Base-by-base conservation (phyloP, 2,888 invertebrate genomes). In the Laothoe populi region DNA sequence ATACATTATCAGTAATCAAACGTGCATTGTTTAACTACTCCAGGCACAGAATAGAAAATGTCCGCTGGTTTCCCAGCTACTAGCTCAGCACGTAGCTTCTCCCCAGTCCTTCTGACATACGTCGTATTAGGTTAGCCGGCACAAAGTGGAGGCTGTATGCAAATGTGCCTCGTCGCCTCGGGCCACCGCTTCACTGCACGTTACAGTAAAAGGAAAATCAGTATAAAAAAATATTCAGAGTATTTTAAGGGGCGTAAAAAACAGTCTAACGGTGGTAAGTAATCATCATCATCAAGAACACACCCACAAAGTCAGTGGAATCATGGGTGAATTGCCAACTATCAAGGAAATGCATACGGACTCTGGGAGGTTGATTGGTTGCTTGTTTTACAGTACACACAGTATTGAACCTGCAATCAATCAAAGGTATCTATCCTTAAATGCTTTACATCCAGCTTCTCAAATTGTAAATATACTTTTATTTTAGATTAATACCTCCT, bases 91-190 rank as follows among this genome's bases (percentile, higher is more conserved):
- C 64, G 69, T 67, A 64, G 48, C 45, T 31, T 26, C n/a, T n/a
- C n/a, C n/a, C 26, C 64, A 60, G 63, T 53, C 63, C 57, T 46
- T 59, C 67, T 66, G 69, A 64, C 71, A 69, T 64, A 61, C 68
- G 68, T 65, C 68, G 63, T 70, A 68, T 72, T 72, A 66, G 66
- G 69, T 72, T 69, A 72, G 66, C 66, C 62, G 53, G 57, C 57
- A 45, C 59, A 59, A 59, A 65, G 66, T 64, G 66, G 68, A 67
- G 66, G 65, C 63, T 64, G 62, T 59, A 71, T 72, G 72, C 69
- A 70, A 70, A 72, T 70, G 65, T 58, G 58, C 40, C 45, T 38
- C 57, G 58, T 35, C 38, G 69, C 69, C 65, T 64, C 67, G 64
- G 64, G 69, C 65, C 61, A 48, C 42, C 46, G 62, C 57, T 57